Base-by-base conservation (phyloP, 2,797 vertebrate species). In the Schizopygopsis pylzovi region DNA sequence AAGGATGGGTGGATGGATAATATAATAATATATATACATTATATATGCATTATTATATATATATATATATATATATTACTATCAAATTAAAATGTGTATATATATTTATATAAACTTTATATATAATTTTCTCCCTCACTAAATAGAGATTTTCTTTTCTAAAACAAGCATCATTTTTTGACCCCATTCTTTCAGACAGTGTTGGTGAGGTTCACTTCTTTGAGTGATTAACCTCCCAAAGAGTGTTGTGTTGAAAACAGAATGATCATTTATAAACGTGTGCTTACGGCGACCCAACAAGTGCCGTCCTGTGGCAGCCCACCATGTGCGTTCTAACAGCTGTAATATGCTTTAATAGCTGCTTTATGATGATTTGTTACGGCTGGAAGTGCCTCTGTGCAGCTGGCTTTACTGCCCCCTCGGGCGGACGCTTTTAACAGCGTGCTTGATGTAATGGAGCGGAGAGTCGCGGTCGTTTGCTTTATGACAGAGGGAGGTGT, bases 331-430 rank as follows among this genome's bases (percentile, higher is more conserved):
- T 87, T 82, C 68, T 88, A 90, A 90, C 92, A 88, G 87, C 88
- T 88, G 71, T 94, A 94, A 95, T 94, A 92, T 91, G 93, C 90
- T 94, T 95, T 94, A 94, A 95, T 94, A 92, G 94, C 92, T 93
- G 90, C 88, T 94, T 93, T 88, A 90, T 94, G 93, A 93, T 93
- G 92, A 95, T 95, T 92, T 93, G 91, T 93, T 93, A 94, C 86
- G 79, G 91, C 92, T 92, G 85, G 88, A 90, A 92, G 93, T 90
- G 82, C 84, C 85, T 90, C 67, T 49, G 89, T 91, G 91, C 90
- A 81, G 88, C 85, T 59, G 91, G 90, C 87, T 92, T 93, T 91
- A 91, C 90, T 86, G 91, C 90, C 89, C 90, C 79, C 87, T 90
- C 72, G 91, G 90, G 84, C 90, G 75, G 76, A 81, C 82, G 84